Base-by-base conservation (phyloP, 2,888 invertebrate species). In the Eudemis profundana region DNA sequence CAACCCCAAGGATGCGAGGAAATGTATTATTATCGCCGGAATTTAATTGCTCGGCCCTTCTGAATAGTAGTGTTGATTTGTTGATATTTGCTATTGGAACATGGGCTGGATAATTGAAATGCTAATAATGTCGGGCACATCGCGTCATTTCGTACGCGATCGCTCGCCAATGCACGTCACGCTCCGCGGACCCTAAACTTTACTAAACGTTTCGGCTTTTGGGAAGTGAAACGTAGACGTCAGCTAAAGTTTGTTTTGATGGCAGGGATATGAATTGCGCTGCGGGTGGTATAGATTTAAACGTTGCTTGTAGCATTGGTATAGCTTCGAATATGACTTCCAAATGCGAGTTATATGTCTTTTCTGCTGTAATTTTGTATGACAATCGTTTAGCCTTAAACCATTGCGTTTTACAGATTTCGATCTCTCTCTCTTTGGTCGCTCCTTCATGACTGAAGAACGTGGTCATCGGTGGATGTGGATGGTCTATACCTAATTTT, bases 171-270 rank as follows among this genome's bases (percentile, higher is more conserved):
- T 65, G 65, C 65, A 38, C 65, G 60, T 65, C 65, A 65, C 65
- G 65, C 63, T 47, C 64, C 29, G 49, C 50, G 29, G 50, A 64
- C 65, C 65, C 59, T 15, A 65, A 65, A 65, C 51, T 65, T 65
- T 59, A 33, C 46, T 53, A 64, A 65, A 60, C 53, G 53, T 53
- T 65, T 33, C 59, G 65, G 53, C 51, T 53, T 59, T 59, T 47
- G 60, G 53, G 59, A 65, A 65, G 59, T 60, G 65, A 60, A 65
- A 60, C 65, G 51, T 59, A 65, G 51, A 60, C 53, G 60, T 65
- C 60, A 60, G 65, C 29, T 27, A 60, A 65, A 60, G 53, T 65
- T 63, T 63, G 50, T 62, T 62, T 64, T 59, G 64, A 64, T 64
- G 64, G 50, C 50, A 36, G 57, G 57, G 64, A 64, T 64, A 64